Evolutionary conservation across 1,140 invertebrate species (phyloP).

Genomic region (Caerostris extrusa): DNA sequence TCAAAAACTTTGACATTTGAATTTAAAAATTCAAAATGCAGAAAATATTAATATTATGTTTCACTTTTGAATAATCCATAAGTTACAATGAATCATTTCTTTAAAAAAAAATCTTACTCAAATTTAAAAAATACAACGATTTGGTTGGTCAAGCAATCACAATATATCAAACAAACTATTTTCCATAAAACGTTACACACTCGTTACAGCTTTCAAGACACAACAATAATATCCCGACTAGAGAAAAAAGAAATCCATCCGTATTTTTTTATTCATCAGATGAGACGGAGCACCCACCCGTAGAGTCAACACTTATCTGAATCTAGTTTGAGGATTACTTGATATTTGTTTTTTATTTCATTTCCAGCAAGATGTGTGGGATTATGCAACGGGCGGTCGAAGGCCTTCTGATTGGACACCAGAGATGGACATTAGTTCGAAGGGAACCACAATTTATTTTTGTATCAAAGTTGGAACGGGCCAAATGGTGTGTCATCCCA

Average conservation of each 20-base stretch:
- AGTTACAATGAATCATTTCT: too few relatives aligned
- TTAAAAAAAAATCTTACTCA: too few relatives aligned
- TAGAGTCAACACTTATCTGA: constrained; percentile 45
- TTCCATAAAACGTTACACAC: neutral
- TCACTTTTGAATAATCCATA: too few relatives aligned
- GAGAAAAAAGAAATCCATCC: neutral
- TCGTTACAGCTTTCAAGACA: neutral
- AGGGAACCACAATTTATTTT: constrained; percentile 1
- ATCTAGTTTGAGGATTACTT: constrained; percentile 42
- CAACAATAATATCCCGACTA: neutral
- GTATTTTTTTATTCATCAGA: constrained; percentile 41
- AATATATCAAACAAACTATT: neutral
- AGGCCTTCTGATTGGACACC: constrained; percentile 23
- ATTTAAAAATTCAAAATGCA: too few relatives aligned
- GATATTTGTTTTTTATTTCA: neutral
- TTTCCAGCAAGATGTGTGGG: neutral
- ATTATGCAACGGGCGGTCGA: constrained; percentile 38
- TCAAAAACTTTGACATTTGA: too few relatives aligned
- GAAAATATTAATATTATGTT: too few relatives aligned
- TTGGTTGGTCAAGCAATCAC: neutral
- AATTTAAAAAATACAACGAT: neutral
- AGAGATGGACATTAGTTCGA: neutral
- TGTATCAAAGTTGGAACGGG: neutral
- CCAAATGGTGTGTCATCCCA: neutral
- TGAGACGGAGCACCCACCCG: constrained; percentile 33